Evolutionary conservation across 2,888 invertebrate genomes (phyloP), one percentile per base, ranked within the genome.

Genomic region (Melinaea menophilus): DNA sequence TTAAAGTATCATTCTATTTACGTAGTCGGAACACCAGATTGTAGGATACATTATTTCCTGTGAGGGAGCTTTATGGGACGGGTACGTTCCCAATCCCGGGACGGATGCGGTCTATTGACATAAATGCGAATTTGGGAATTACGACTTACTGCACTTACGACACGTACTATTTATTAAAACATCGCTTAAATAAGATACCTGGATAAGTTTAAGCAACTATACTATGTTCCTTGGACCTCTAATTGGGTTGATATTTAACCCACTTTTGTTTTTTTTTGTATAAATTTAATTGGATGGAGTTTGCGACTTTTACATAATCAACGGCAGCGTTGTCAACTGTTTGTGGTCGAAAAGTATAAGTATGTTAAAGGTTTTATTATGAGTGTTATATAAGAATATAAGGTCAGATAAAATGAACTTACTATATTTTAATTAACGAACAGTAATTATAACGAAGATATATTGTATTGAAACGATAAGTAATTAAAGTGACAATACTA

Each of bases 41-140:
- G 64, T 46, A 59, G 64, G 59, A 69, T 63, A 65, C 60, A 65
- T 56, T 57, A 58, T 64, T 69, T 68, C 67, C 67, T 68, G 67
- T 55, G 63, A 37, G 67, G 67, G 65, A 61, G 55, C 66, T 61
- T 35, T 59, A 61, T 55, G 47, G 55, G 55, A 56, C 61, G 55
- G 61, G 63, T 68, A 63, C 55, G 59, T 58, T 68, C 72, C 69
- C 72, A 60, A 61, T 66, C 66, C 65, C 47, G 54, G 68, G 63
- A 60, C 87, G 88, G 88, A 88, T 83, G 82, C 81, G 74, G 70
- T 74, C 79, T 84, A 86, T 88, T 22, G 22, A 22, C 22, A 22
- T 86, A 84, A 86, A 87, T 88, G 88, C 88, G 86, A 87, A 88
- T 88, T 86, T 78, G 83, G 79, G 80, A 82, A 84, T 86, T 84